phyloP scores from a whole-genome alignment of 2,797 vertebrate genomes.

The Luscinia megarhynchos region DNA sequence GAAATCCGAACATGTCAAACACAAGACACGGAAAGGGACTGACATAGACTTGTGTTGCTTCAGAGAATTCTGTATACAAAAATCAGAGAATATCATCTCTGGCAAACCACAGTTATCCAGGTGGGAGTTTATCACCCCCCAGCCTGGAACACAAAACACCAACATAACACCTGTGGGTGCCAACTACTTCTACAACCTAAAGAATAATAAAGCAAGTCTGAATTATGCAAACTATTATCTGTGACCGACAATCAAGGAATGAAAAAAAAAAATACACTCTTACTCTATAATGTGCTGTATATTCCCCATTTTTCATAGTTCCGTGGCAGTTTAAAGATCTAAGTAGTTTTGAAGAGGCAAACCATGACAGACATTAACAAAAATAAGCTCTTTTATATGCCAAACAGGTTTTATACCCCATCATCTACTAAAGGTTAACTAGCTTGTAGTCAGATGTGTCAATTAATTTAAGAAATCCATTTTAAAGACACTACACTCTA shows the following conservation, averaged over 20 bases:
- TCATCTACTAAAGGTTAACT: not conserved
- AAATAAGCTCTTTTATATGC: slow-evolving; percentile 1
- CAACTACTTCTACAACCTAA: not conserved
- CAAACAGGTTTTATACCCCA: not conserved
- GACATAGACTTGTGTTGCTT: not conserved
- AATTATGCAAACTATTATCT: not conserved
- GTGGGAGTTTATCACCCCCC: not conserved
- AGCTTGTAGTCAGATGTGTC: not conserved
- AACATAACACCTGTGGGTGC: not conserved
- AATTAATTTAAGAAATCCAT: not conserved
- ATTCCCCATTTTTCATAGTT: slow-evolving; percentile 2
- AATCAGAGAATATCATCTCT: not conserved
- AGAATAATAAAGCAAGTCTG: not conserved
- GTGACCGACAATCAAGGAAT: not conserved
- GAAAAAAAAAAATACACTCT: not conserved
- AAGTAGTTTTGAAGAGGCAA: not conserved
- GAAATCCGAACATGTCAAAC: not conserved
- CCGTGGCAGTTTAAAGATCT: not conserved
- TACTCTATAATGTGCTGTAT: not conserved
- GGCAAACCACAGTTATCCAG: not conserved
- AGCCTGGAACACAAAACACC: not conserved
- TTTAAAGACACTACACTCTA: not conserved
- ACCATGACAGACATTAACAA: not conserved
- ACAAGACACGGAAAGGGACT: not conserved
- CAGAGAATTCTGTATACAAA: not conserved